Evolutionary conservation across 2,113 vertebrate species (phyloP).

Genomic region (Myrmecobius fasciatus): DNA sequence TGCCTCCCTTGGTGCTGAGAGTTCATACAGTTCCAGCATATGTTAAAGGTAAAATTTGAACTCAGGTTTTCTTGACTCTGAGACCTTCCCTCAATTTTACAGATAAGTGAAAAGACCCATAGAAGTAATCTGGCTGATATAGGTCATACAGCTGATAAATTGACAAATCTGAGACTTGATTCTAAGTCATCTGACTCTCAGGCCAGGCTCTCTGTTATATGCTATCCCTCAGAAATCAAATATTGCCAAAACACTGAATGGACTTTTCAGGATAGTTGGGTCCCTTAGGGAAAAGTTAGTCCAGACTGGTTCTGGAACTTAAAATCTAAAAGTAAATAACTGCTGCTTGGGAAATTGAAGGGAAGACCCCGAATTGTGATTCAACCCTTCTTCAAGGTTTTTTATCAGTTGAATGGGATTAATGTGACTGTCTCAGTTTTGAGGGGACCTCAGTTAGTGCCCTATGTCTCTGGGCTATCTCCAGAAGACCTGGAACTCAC

Average conservation of each 20-base stretch:
- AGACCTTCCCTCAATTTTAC: not conserved
- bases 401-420: not conserved
- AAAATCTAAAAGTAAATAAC: not conserved
- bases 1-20: not conserved
- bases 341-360: not conserved
- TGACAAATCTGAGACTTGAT: not conserved
- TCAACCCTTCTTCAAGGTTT: conserved; percentile 25
- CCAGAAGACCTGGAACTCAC: not conserved
- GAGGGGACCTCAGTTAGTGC: not conserved
- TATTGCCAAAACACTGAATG: not conserved
- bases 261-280: not conserved
- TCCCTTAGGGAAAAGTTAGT: not conserved
- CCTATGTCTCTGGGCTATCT: not conserved
- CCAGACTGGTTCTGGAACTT: conserved; percentile 28
- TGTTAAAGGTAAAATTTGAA: not conserved
- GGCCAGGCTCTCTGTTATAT: not conserved
- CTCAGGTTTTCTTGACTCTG: not conserved
- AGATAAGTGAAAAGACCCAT: not conserved
- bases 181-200: not conserved
- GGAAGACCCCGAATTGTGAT: not conserved
- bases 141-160: not conserved
- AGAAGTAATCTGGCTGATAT: not conserved
- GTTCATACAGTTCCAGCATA: not conserved
- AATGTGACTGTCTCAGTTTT: not conserved
- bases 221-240: not conserved